A percentile compares a stretch with the other conserved stretches of the same genome.
phyloP scores from a whole-genome alignment of 2,797 vertebrate species.

The Sebastiscus tertius region DNA sequence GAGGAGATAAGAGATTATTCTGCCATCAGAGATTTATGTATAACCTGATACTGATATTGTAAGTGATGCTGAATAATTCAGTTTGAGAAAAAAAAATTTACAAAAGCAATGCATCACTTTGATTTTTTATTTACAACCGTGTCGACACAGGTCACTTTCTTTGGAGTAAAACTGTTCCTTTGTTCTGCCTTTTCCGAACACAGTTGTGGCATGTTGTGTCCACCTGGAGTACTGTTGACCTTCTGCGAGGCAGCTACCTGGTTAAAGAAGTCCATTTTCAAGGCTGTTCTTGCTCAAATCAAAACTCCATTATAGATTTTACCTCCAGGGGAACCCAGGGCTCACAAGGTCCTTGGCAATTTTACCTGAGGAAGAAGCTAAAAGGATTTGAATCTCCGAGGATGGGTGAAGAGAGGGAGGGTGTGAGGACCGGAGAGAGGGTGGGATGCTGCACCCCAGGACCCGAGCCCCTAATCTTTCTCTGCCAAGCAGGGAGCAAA shows the following conservation, averaged over 20 bases:
- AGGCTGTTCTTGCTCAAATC: slow-evolving; percentile 83
- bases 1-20: slow-evolving; percentile 9
- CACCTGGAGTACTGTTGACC: slow-evolving; percentile 80
- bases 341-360: slow-evolving; percentile 86
- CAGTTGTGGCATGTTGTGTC: slow-evolving; percentile 79
- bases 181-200: slow-evolving; percentile 81
- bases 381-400: slow-evolving; percentile 82
- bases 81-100: slow-evolving; percentile 27
- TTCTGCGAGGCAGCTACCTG: slow-evolving; percentile 81
- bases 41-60: slow-evolving; percentile 39
- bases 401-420: slow-evolving; percentile 65
- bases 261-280: slow-evolving; percentile 86
- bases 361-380: slow-evolving; percentile 88
- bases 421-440: slow-evolving; percentile 79
- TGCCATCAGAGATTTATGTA: background rate
- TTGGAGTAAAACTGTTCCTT: slow-evolving; percentile 79
- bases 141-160: slow-evolving; percentile 73
- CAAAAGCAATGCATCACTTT: slow-evolving; percentile 40
- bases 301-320: slow-evolving; percentile 87
- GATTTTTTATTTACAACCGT: slow-evolving; percentile 67
- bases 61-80: slow-evolving; percentile 56
- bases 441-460: slow-evolving; percentile 85
- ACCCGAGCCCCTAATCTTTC: slow-evolving; percentile 88
- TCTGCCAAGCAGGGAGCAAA: slow-evolving; percentile 89
- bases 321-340: slow-evolving; percentile 83